Percentiles rank a stretch among this genome's conserved stretches.
phyloP scores from a whole-genome alignment of 2,888 invertebrate genomes.

The Cyclophora albipunctata region DNA sequence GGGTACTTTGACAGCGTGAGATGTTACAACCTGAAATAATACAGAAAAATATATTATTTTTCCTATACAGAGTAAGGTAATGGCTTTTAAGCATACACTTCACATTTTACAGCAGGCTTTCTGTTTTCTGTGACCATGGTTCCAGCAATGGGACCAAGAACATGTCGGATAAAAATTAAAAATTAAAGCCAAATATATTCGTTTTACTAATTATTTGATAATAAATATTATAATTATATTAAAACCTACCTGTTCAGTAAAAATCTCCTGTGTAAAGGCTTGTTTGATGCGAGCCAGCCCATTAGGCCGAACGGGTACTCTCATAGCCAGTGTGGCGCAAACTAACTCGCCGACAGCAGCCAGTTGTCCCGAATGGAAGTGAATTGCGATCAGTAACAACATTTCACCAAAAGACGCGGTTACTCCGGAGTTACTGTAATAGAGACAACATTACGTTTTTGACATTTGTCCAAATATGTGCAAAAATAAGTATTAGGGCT shows the following conservation, averaged over 20 bases:
- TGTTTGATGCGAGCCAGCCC: conserved; percentile 92
- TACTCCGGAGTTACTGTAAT: conserved; percentile 82
- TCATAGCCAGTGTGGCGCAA: conserved; percentile 95
- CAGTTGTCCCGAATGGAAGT: conserved; percentile 96
- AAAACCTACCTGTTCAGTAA: conserved; percentile 88
- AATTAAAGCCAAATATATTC: too few relatives aligned
- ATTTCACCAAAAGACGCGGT: conserved; percentile 96
- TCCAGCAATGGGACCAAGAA: too few relatives aligned
- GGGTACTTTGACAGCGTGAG: conserved; percentile 96
- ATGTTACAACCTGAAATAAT: conserved; percentile 84
- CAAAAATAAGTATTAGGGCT: too few relatives aligned
- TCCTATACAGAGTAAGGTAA: too few relatives aligned
- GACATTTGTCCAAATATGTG: too few relatives aligned
- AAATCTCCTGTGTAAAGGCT: conserved; percentile 96
- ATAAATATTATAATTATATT: too few relatives aligned
- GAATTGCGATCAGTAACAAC: conserved; percentile 95
- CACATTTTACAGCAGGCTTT: not conserved
- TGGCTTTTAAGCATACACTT: not conserved
- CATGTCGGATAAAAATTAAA: too few relatives aligned
- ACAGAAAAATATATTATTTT: not conserved
- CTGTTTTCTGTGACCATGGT: too few relatives aligned
- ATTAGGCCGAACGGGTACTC: conserved; percentile 90
- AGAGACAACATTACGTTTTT: too few relatives aligned
- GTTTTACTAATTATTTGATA: too few relatives aligned
- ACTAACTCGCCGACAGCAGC: conserved; percentile 95